Conservation (phyloP, 2,888 invertebrate genomes). For the Molorchus minor region DNA sequence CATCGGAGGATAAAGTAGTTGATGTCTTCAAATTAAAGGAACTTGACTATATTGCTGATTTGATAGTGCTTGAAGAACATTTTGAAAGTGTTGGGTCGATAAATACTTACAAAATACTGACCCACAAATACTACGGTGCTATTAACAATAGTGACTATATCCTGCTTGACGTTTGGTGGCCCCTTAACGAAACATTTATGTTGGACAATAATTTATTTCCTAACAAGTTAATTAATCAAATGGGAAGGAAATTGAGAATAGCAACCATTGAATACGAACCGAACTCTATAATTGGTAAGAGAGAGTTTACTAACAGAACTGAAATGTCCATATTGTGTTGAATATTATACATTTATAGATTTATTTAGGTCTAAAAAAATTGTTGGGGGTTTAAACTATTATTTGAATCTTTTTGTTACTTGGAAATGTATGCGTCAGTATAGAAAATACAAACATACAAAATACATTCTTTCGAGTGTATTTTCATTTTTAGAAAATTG, state of each 20-base stretch:
- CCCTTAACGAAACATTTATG: constrained; percentile 41
- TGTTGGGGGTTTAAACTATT: too few relatives aligned
- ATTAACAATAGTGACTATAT: constrained; percentile 30
- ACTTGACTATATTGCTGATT: constrained; percentile 42
- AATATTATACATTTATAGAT: too few relatives aligned
- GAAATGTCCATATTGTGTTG: too few relatives aligned
- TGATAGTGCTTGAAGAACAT: constrained; percentile 50
- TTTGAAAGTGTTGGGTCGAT: too few relatives aligned
- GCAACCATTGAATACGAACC: constrained; percentile 71
- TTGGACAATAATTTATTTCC: constrained; percentile 43
- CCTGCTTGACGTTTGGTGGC: constrained; percentile 47
- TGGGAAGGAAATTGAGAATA: constrained; percentile 61
- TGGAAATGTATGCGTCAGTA: too few relatives aligned
- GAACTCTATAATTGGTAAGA: constrained; percentile 65
- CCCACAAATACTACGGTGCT: constrained; percentile 44
- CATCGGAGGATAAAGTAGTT: constrained; percentile 28
- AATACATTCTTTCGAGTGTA: too few relatives aligned
- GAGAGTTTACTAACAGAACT: too few relatives aligned
- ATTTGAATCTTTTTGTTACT: too few relatives aligned
- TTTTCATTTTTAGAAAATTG: too few relatives aligned
- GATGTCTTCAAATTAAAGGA: constrained; percentile 39
- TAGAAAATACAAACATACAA: too few relatives aligned
- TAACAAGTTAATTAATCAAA: constrained; percentile 58
- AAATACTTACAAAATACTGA: constrained; percentile 40
- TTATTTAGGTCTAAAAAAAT: too few relatives aligned